phyloP scores from a whole-genome alignment of 2,797 vertebrate species.

The Catostomus latipinnis region DNA sequence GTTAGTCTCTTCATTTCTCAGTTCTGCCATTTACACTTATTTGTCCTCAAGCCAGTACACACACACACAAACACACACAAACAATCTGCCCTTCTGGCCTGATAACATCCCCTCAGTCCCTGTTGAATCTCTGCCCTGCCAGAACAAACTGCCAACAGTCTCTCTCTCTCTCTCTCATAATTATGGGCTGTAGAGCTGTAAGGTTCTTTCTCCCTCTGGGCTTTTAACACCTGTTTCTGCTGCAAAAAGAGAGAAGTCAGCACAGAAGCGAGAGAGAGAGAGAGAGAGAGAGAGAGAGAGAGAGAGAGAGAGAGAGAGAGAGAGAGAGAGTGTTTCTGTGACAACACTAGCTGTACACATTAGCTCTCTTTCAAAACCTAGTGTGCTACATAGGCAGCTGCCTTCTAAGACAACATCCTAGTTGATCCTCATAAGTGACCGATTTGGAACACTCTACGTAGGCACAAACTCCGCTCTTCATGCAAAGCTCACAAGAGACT shows the following conservation, averaged over 20 bases:
- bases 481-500: too few relatives aligned
- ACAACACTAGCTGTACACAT: too few relatives aligned
- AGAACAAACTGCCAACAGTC: slow-evolving; percentile 50
- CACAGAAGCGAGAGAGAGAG: slow-evolving; percentile 47
- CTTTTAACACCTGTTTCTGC: slow-evolving; percentile 70
- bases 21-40: slow-evolving; percentile 76
- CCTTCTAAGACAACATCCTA: too few relatives aligned
- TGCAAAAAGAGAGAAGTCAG: slow-evolving; percentile 66
- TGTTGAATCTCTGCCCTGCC: slow-evolving; percentile 55
- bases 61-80: slow-evolving; percentile 39
- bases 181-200: slow-evolving; percentile 56
- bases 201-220: slow-evolving; percentile 55
- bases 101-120: slow-evolving; percentile 51
- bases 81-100: slow-evolving; percentile 45
- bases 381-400: too few relatives aligned
- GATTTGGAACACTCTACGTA: too few relatives aligned
- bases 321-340: too few relatives aligned
- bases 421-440: too few relatives aligned
- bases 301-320: too few relatives aligned
- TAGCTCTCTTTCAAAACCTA: too few relatives aligned
- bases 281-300: too few relatives aligned
- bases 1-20: slow-evolving; percentile 61
- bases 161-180: slow-evolving; percentile 51
- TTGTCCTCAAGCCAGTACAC: slow-evolving; percentile 72
- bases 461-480: too few relatives aligned